Evolutionary conservation across 2,888 invertebrate genomes (phyloP).

Genomic region (Timandra comae): DNA sequence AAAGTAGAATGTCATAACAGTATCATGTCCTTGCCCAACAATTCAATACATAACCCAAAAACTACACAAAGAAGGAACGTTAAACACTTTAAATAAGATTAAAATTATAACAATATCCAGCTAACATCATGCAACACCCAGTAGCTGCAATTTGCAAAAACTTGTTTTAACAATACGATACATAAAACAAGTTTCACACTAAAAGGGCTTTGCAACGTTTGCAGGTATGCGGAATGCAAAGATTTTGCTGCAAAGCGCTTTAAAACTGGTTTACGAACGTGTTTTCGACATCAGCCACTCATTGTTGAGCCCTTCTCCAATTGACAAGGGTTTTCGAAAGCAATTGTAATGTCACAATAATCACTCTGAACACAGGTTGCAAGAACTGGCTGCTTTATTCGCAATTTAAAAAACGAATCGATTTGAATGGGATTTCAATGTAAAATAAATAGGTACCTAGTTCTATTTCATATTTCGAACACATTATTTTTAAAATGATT

Average conservation of each 20-base stretch:
- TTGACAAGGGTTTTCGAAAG: conserved; percentile 24
- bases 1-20: too few species aligned
- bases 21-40: too few species aligned
- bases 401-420: too few species aligned
- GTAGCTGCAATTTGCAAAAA: conserved; percentile 25
- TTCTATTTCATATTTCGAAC: too few species aligned
- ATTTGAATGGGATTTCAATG: too few species aligned
- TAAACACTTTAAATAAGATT: too few species aligned
- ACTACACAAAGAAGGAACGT: too few species aligned
- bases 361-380: neutral
- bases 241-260: conserved; percentile 43
- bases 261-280: conserved; percentile 42
- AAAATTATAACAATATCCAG: too few species aligned
- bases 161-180: conserved; percentile 13
- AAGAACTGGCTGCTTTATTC: conserved; percentile 22
- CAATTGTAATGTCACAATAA: conserved; percentile 17
- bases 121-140: conserved; percentile 29
- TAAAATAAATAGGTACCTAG: too few species aligned
- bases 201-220: conserved; percentile 45
- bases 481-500: too few species aligned
- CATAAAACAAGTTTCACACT: conserved; percentile 35
- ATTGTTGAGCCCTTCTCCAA: conserved; percentile 19
- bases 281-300: conserved; percentile 20
- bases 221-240: conserved; percentile 64
- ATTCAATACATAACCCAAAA: too few species aligned